These are phyloP conservation scores for Enteromius mattozi DNA, from an alignment of 2,797 vertebrate species.

Conservation along the genomic window DNA sequence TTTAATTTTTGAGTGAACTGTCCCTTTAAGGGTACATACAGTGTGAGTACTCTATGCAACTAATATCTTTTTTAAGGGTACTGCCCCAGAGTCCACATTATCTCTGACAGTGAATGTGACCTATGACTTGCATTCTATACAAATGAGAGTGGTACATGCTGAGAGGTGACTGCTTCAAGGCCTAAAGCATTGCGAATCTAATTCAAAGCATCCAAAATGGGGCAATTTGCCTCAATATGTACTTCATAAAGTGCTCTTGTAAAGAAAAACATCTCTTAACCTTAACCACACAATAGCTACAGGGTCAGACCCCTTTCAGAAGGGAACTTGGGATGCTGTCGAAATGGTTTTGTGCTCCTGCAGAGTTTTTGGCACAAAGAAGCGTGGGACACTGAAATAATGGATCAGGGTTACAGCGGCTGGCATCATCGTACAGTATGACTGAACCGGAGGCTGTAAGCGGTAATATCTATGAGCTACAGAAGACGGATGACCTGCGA, in stretches of 20 bases:
- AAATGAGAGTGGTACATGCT: neutral
- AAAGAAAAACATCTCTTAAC: slow-evolving; percentile 24
- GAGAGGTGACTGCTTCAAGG: neutral
- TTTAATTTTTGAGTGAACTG: too few relatives aligned
- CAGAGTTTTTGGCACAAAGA: slow-evolving; percentile 14
- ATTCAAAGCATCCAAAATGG: neutral
- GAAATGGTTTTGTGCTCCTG: slow-evolving; percentile 18
- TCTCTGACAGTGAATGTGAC: neutral
- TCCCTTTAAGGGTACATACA: neutral
- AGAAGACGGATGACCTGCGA: slow-evolving; percentile 40
- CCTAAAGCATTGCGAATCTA: slow-evolving; percentile 1
- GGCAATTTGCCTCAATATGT: neutral
- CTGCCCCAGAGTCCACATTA: neutral
- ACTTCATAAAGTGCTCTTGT: neutral
- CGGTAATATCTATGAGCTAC: slow-evolving; percentile 36
- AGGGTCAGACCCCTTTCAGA: slow-evolving; percentile 19
- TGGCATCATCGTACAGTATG: slow-evolving; percentile 60
- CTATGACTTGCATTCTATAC: neutral
- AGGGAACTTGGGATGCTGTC: slow-evolving; percentile 38
- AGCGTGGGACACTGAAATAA: slow-evolving; percentile 28
- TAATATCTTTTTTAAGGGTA: neutral
- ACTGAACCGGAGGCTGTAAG: slow-evolving; percentile 36
- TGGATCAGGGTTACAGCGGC: slow-evolving; percentile 53
- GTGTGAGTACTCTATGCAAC: neutral
- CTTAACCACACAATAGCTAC: slow-evolving; percentile 13